Conservation (phyloP, 2,797 vertebrate species). For the Mus minutoides region DNA sequence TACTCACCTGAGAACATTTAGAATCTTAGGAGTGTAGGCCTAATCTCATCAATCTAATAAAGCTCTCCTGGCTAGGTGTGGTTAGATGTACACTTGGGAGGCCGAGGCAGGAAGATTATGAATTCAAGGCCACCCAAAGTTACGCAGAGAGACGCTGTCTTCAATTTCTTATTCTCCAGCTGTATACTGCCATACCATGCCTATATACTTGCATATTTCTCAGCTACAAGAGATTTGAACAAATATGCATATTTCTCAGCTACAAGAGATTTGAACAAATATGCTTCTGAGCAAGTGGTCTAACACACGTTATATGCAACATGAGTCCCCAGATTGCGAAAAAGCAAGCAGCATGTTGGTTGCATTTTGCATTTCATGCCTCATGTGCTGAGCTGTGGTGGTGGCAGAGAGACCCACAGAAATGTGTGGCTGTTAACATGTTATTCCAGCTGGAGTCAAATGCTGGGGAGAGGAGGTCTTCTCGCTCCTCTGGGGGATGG, state of each 20-base stretch:
- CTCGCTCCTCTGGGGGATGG: background rate
- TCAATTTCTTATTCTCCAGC: background rate
- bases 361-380: conserved; percentile 28
- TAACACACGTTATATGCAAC: conserved; percentile 20
- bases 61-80: background rate
- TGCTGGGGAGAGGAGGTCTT: conserved; percentile 45
- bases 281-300: background rate
- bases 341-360: background rate
- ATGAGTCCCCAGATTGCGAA: background rate
- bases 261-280: background rate
- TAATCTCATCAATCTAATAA: background rate
- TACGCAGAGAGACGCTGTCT: background rate
- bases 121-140: background rate
- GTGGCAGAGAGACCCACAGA: background rate
- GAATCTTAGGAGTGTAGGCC: background rate
- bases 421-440: background rate
- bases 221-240: background rate
- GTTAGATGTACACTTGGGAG: background rate
- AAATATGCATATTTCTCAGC: background rate
- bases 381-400: background rate
- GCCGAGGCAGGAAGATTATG: background rate
- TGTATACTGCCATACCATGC: background rate
- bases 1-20: background rate
- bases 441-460: conserved; percentile 77
- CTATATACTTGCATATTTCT: background rate